Evolutionary conservation across 37 sponge, comb jelly and placozoan genomes (phyloP).

Genomic region (Chondrosia reniformis): DNA sequence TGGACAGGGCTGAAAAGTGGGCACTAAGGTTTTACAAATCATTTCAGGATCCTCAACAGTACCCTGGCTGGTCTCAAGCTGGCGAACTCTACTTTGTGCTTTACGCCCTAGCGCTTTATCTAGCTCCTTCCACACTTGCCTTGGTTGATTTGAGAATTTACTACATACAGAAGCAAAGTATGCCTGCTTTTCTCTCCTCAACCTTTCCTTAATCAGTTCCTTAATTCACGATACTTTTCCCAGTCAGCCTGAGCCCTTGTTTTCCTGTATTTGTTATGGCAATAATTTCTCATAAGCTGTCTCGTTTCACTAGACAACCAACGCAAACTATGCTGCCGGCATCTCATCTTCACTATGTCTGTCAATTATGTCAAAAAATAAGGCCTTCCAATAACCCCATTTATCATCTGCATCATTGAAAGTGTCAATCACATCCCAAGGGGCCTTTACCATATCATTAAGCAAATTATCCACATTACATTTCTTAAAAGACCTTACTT

Average conservation of each 20-base stretch:
- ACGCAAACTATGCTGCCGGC: neutral
- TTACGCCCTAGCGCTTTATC: too few species aligned
- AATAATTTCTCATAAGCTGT: neutral
- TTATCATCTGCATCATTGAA: too few species aligned
- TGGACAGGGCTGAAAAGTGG: too few species aligned
- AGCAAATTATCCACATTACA: too few species aligned
- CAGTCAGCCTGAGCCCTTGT: neutral
- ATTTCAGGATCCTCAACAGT: too few species aligned
- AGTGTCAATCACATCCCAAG: too few species aligned
- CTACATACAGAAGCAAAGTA: neutral
- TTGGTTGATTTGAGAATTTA: neutral
- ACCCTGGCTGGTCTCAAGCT: too few species aligned
- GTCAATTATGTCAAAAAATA: neutral
- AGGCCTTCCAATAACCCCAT: too few species aligned
- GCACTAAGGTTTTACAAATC: neutral
- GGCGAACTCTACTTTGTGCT: too few species aligned
- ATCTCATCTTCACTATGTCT: neutral
- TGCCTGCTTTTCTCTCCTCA: neutral
- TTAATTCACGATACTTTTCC: neutral
- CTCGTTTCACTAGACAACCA: neutral
- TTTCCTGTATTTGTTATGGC: neutral
- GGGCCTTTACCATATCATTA: too few species aligned
- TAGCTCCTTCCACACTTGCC: too few species aligned
- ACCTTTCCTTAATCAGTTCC: neutral
- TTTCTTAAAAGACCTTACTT: too few species aligned